Base-by-base conservation (phyloP, 2,888 invertebrate species). In the Amaurobius ferox region DNA sequence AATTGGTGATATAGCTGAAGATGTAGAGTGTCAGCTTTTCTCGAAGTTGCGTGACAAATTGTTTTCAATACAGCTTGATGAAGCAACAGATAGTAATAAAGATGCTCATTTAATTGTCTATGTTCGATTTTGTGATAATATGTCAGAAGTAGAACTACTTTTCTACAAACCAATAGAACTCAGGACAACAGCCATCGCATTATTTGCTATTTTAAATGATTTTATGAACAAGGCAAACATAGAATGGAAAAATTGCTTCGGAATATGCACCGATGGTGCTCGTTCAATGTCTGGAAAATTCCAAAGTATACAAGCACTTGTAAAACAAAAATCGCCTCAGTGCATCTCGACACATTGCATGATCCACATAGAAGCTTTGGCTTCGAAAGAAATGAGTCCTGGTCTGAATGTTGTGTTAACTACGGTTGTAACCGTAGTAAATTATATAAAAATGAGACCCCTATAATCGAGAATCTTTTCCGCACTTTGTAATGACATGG, bases 171-270 rank as follows among this genome's bases (percentile, higher is more conserved):
- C n/a, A n/a, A n/a, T n/a, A n/a, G n/a, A n/a, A n/a, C n/a, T n/a
- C n/a, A n/a, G n/a, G n/a, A n/a, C n/a, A n/a, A n/a, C n/a, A n/a
- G n/a, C n/a, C n/a, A n/a, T n/a, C n/a, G n/a, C n/a, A n/a, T n/a
- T n/a, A n/a, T n/a, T n/a, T n/a, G n/a, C n/a, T n/a, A n/a, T n/a
- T n/a, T n/a, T n/a, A n/a, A 48, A 71, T 71, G 48, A 72, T 72
- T 76, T 76, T 76, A 76, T 66, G 76, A 76, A 66, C 44, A 66
- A 76, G 44, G 76, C 66, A 66, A 76, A 67, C 77, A 77, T 67
- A 67, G 67, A 77, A 77, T 67, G 77, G 77, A 67, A 67, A 77
- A 77, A 77, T 77, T 77, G 76, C 76, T 64, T 76, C 76, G 76
- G 76, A 76, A 76, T 76, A 76, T 76, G 76, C 76, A 76, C 76